phyloP scores from a whole-genome alignment of 1,140 invertebrate genomes.

The Rhopalosiphum maidis region DNA sequence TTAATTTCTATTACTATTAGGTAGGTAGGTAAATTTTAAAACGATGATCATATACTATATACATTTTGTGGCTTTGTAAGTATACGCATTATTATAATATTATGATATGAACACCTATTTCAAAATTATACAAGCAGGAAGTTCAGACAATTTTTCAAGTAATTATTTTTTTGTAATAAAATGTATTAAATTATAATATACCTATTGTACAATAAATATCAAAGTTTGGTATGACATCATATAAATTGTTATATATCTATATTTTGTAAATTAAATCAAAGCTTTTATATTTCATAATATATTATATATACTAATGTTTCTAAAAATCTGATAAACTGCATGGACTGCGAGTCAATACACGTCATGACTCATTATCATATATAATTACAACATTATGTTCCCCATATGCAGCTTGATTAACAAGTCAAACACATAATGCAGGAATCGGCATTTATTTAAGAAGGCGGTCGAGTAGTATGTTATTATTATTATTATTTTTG shows the following conservation, averaged over 20 bases:
- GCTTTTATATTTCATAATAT: too few relatives aligned
- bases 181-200: not conserved
- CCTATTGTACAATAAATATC: not conserved
- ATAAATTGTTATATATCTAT: too few relatives aligned
- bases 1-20: too few relatives aligned
- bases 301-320: not conserved
- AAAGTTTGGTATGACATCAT: not conserved
- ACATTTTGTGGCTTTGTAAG: too few relatives aligned
- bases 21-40: too few relatives aligned
- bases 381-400: constrained; percentile 28
- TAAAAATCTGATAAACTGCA: not conserved
- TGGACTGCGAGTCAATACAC: not conserved
- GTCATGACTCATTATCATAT: not conserved
- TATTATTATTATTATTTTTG: constrained; percentile 40
- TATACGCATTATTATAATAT: too few relatives aligned
- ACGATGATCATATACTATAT: too few relatives aligned
- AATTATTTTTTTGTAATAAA: too few relatives aligned
- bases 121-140: too few relatives aligned
- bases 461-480: constrained; percentile 21
- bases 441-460: not conserved
- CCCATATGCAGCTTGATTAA: not conserved
- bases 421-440: constrained; percentile 27
- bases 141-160: too few relatives aligned
- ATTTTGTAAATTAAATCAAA: too few relatives aligned
- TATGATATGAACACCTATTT: too few relatives aligned